A percentile compares a stretch with the other conserved stretches of the same genome.
Evolutionary conservation across 2,797 vertebrate species (phyloP).

Genomic region (Malurus splendens): DNA sequence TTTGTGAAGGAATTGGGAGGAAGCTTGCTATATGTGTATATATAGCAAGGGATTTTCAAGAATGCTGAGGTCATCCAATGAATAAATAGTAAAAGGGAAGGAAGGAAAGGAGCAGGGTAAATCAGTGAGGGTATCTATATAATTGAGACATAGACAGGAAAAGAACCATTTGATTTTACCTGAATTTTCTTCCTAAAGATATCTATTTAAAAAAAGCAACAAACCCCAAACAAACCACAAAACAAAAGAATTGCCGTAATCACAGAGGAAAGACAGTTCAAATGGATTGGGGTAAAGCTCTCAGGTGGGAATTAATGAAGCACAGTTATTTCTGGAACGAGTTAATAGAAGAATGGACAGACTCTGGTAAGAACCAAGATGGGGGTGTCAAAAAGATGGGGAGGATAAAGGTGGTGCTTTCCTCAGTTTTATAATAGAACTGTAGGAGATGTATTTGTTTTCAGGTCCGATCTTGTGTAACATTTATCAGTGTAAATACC

Average conservation of each 20-base stretch:
- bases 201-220: not conserved
- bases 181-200: not conserved
- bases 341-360: not conserved
- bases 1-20: not conserved
- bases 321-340: not conserved
- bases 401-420: not conserved
- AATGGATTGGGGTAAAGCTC: not conserved
- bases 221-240: not conserved
- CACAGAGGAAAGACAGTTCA: not conserved
- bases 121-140: not conserved
- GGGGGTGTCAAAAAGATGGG: rapidly evolving
- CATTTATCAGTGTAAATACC: not conserved
- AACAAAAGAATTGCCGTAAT: not conserved
- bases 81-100: not conserved
- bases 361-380: not conserved
- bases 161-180: not conserved
- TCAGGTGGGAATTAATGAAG: not conserved
- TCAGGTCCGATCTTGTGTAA: not conserved
- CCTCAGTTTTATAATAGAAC: not conserved
- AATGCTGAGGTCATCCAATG: not conserved
- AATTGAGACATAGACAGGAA: not conserved
- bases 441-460: not conserved
- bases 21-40: not conserved
- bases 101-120: not conserved
- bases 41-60: not conserved